Base-by-base conservation (phyloP, 2,797 vertebrate genomes). In the Gymnothorax reevesii region DNA sequence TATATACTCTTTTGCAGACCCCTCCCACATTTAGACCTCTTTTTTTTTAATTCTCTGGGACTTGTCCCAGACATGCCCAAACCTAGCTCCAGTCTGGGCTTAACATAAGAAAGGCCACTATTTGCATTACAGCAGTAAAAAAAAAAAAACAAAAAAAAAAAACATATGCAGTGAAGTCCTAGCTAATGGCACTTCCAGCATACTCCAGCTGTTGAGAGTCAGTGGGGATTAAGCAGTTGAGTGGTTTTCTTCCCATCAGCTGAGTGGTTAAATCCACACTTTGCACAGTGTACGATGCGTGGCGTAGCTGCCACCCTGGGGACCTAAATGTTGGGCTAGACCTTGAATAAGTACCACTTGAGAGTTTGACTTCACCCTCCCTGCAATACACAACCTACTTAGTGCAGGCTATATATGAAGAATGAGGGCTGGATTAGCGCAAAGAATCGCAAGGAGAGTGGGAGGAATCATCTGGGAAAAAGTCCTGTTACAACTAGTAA, bases 281-380 rank as follows among this genome's bases (percentile, higher is more conserved):
- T 13, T 77, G 42, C 33, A 49, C 73, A 20, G 73, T 49, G 20
- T 7, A 17, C 20, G 73, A 42, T 17, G 73, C 52, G 73, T 52
- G 73, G 15, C 71, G 71, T 75, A 33, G 25, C 27, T 15, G 27
- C 71, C 12, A 22, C 66, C 66, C n/a, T 10, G 6, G 42, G 42
- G 73, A 77, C 6, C 10, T 55, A 1, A 80, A 80, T 55, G 33
- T 54, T 10, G 49, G 49, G 3, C 77, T 55, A 22, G 20, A 22
- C n/a, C 77, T 55, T 20, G 77, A 55, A 80, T 80, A 80, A 80
- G 77, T 55, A 55, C 49, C 77, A 80, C 77, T 52, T 80, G 77
- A 80, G 77, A 80, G 12, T 55, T 42, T 12, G 75, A 20, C 49
- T 52, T 77, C 5, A 20, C 77, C 66, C 62, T 6, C 62, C 62